Evolutionary conservation across 2,888 invertebrate genomes (phyloP), one percentile per base, ranked within the genome.

Genomic region (Drosophila subquinaria): DNA sequence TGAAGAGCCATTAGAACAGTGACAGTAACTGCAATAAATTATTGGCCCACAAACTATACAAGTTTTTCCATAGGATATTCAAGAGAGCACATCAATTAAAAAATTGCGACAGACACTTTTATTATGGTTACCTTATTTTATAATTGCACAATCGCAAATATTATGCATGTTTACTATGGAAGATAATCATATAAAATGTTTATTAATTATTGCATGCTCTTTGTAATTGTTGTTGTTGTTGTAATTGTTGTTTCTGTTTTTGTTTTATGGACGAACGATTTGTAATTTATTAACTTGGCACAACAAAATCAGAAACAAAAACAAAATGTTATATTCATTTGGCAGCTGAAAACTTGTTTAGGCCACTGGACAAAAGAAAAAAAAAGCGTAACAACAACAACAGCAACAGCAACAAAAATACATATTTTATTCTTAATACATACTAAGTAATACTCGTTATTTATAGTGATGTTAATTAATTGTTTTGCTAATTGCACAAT

Each of bases 401-500:
- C 9, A 17, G n/a, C n/a, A 35, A 56, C 13, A 23, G 38, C 27
- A 38, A 27, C 23, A n/a, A 6, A 4, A 23, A 23, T 57, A 57
- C 23, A 47, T n/a, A 59, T 48, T 36, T 23, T 23, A 47, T 45
- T 47, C 45, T 35, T 48, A 23, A 23, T 23, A 23, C 23, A 23
- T 23, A 23, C 23, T 36, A 53, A 53, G 48, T 63, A 50, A 47
- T 57, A 50, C 43, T 55, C 38, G 56, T 86, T 45, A 69, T 81
- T 81, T 81, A 79, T 81, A 50, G 76, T 38, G 60, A 55, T 73
- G 79, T 67, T 81, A 81, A 84, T 79, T 77, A 82, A 87, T 79
- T 75, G 69, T 48, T 73, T 67, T 69, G 75, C 84, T 81, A 81
- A 79, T 82, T 76, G 72, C 67, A 68, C 72, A 80, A 72, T 36